phyloP scores from a whole-genome alignment of 2,797 vertebrate genomes.

The Botia kubotai region DNA sequence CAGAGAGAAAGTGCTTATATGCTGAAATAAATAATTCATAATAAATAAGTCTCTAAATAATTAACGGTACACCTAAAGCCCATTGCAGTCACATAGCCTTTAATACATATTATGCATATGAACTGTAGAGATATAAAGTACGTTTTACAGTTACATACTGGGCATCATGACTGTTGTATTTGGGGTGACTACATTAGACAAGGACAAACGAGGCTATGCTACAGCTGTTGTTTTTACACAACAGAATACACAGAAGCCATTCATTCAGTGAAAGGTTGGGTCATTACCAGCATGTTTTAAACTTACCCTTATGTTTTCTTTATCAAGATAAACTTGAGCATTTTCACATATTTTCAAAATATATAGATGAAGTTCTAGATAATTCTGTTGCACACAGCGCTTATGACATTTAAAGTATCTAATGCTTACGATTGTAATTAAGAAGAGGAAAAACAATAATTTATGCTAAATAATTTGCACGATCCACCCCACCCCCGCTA shows the following conservation, averaged over 20 bases:
- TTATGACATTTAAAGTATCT: not conserved
- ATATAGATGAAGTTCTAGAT: not conserved
- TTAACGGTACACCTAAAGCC: slow-evolving; percentile 1
- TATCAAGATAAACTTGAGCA: not conserved
- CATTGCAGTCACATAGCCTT: not conserved
- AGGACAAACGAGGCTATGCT: not conserved
- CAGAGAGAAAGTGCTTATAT: slow-evolving; percentile 23
- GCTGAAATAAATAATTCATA: too few relatives aligned
- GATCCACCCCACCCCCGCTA: not conserved
- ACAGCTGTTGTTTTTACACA: not conserved
- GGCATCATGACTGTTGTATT: not conserved
- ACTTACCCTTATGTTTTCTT: not conserved
- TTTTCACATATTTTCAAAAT: not conserved
- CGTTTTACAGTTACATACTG: not conserved
- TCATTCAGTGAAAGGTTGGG: not conserved
- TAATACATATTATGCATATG: not conserved
- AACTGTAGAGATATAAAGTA: not conserved
- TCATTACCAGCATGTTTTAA: not conserved
- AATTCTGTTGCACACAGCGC: not conserved
- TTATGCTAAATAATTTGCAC: not conserved
- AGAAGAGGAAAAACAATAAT: not conserved
- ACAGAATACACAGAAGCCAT: slow-evolving; percentile 4
- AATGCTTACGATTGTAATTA: too few relatives aligned
- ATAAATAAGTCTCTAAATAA: slow-evolving; percentile 36
- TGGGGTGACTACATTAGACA: too few relatives aligned